Evolutionary conservation across 2,888 invertebrate species (phyloP).

Genomic region (Carcina quercana): DNA sequence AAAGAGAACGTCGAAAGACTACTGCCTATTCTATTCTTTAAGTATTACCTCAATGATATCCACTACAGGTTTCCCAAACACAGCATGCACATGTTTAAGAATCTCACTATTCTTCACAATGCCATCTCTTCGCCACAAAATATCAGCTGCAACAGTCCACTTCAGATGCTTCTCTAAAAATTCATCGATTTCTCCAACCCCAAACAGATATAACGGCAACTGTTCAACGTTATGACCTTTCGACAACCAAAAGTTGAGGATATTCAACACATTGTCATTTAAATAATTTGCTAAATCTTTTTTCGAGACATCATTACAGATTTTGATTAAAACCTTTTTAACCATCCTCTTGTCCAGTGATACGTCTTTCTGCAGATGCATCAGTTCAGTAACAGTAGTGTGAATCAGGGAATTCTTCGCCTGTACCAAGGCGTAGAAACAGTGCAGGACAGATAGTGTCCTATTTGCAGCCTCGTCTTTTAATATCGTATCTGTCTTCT

Average conservation of each 20-base stretch:
- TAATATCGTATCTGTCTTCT: constrained; percentile 47
- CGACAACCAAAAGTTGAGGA: constrained; percentile 66
- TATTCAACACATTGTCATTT: constrained; percentile 54
- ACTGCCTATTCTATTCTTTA: background rate
- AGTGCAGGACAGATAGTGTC: constrained; percentile 73
- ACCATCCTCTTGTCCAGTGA: constrained; percentile 51
- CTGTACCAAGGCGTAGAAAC: constrained; percentile 67
- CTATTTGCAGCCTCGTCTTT: constrained; percentile 76
- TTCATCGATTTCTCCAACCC: constrained; percentile 34
- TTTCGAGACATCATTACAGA: constrained; percentile 34
- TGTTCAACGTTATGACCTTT: constrained; percentile 41
- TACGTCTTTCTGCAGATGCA: constrained; percentile 70
- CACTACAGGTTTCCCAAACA: constrained; percentile 24
- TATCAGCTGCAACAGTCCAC: constrained; percentile 59
- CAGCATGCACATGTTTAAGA: constrained; percentile 28
- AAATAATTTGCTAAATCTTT: constrained; percentile 41
- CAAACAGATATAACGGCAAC: constrained; percentile 57
- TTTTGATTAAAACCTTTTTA: constrained; percentile 53
- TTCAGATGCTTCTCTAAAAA: constrained; percentile 60
- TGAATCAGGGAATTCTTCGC: constrained; percentile 65
- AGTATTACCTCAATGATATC: constrained; percentile 37
- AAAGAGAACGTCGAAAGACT: background rate
- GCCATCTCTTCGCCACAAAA: constrained; percentile 49
- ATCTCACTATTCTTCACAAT: constrained; percentile 35
- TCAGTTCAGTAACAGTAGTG: constrained; percentile 65